Evolutionary conservation across 2,888 invertebrate genomes (phyloP), one percentile per base, ranked within the genome.

Genomic region (Philonicus albiceps): DNA sequence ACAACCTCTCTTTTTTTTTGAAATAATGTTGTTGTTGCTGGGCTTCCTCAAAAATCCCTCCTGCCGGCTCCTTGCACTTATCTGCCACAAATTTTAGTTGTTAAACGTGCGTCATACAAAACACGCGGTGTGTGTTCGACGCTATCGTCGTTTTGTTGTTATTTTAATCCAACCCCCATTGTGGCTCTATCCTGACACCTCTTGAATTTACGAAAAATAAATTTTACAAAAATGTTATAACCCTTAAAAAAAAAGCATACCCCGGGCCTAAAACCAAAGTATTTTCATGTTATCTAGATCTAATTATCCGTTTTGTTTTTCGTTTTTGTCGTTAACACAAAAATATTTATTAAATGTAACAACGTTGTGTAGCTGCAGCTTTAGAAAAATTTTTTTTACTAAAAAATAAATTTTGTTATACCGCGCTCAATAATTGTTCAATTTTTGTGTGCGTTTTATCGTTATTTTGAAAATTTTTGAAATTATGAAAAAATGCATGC

Each of bases 51-150:
- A 75, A 37, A 37, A 34, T 34, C 37, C 75, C 34, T 83, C 27
- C 34, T 83, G 19, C 64, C 64, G n/a, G n/a, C 31, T 78, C 30
- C 78, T 49, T 83, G 81, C 81, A 83, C 22, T 83, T 83, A 34
- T 83, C 81, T 13, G 64, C 22, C 37, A 37, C 37, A 22, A 43
- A 43, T 43, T 83, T 83, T 64, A 83, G 81, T 83, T 80, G 64
- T 64, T 64, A 34, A 83, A 37, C 22, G 81, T 43, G 81, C 81
- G 64, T 78, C 78, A 30, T 43, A 53, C 49, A 27, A 49, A 76
- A 76, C 76, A 19, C 78, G 30, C 64, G 53, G 0, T 53, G 53
- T 43, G 31, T 53, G 53, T 43, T 78, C 27, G 76, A 43, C 37
- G 37, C 78, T 64, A 11, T 19, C 11, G 22, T 27, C 27, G 64